Conservation (phyloP, 2,888 invertebrate genomes). For the Eulithis testata region DNA sequence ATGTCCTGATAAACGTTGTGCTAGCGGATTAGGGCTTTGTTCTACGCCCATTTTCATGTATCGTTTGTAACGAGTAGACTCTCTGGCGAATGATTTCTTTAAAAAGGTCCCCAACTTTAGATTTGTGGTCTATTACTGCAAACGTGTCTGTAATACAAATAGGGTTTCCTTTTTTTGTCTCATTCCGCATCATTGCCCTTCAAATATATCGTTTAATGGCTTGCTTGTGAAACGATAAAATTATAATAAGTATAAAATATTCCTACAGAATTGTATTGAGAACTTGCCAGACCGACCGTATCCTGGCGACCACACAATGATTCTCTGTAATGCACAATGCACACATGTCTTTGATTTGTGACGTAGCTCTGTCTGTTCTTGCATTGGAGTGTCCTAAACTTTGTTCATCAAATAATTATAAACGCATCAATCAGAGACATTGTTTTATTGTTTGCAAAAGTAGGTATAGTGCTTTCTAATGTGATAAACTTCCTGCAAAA, state of each 20-base stretch:
- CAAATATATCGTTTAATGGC: constrained; percentile 52
- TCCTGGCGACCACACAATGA: no score
- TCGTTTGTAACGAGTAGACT: no score
- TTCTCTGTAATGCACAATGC: no score
- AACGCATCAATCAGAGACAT: constrained; percentile 7
- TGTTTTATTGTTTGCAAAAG: constrained; percentile 1
- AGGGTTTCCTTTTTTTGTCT: constrained; percentile 45
- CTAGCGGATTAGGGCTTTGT: constrained; percentile 14
- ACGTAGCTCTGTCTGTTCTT: no score
- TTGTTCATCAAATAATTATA: constrained; percentile 2
- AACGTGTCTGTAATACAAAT: constrained; percentile 5
- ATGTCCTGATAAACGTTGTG: constrained; percentile 30
- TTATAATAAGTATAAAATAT: no score
- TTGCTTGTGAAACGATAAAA: constrained; percentile 25
- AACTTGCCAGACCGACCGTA: no score
- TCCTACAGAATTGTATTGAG: no score
- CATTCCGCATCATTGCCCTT: constrained; percentile 52
- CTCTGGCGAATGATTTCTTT: no score
- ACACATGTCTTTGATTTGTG: no score
- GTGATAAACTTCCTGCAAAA: constrained; percentile 13
- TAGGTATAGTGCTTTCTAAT: constrained; percentile 13
- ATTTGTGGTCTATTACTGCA: constrained; percentile 2
- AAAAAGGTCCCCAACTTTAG: no score
- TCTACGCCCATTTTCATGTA: constrained; percentile 14
- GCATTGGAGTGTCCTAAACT: not conserved